Evolutionary conservation across 2,797 vertebrate genomes (phyloP), one percentile per base, ranked within the genome.

Genomic region (Varecia variegata): DNA sequence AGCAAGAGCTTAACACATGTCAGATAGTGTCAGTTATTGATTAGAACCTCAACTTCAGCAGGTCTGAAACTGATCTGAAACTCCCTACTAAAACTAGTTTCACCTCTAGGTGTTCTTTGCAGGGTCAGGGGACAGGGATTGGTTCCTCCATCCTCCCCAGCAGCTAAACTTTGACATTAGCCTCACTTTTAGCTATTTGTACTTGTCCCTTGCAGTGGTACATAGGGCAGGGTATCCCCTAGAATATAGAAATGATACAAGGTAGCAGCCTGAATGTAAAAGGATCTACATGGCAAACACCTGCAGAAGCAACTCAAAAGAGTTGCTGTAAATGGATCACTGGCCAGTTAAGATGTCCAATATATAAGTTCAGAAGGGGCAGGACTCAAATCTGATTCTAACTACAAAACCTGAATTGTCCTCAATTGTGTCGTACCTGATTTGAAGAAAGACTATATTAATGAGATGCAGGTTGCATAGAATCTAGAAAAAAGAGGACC

Each of bases 1-100:
- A 14, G 30, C 9, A 13, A n/a, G 50, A 0, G 2, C 58, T 77
- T 25, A 12, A 8, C 4, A 18, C 47, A 0, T 3, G 30, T 30
- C 56, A 71, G 50, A 20, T 32, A 8, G 3, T 14, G 45, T 20
- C 17, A 1, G 27, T 21, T 45, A 47, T 35, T n/a, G 65, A 58
- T 30, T 25, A 47, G 54, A 82, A 58, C 35, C 32, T n/a, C 67
- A 35, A 8, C 18, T 40, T 32, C 43, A n/a, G 21, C 38, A 47
- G 35, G 45, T 74, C 52, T 52, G 58, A 80, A 73, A 32, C n/a
- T 30, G 32, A 27, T 38, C 14, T 21, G 20, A 65, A 35, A 11
- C 62, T 52, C 56, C 47, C 40, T 45, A 23, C 43, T 50, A 52
- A 90, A 47, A 14, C 67, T 47, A 14, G 32, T 54, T 56, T 76